Evolutionary conservation across 1,140 invertebrate species (phyloP), one percentile per base, ranked within the genome.

Genomic region (Conus betulinus): DNA sequence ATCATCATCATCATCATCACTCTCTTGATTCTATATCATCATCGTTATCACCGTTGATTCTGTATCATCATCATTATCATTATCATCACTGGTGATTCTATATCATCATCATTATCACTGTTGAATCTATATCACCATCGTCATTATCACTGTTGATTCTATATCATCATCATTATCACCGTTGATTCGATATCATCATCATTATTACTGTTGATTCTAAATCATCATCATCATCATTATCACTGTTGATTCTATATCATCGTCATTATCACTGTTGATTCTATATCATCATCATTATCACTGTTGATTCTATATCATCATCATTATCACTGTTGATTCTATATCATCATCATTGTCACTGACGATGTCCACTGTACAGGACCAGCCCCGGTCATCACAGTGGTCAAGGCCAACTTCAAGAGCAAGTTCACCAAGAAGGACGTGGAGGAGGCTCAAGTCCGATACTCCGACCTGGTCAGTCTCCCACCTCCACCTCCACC

Each of bases 341-440:
- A 39, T 1, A 0, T 39, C 39, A 39, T 39, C 39, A 39, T 3
- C 39, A 39, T 39, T 39, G 39, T 39, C 39, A 39, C 39, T 39
- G 39, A 39, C 39, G 39, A 63, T 63, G 60, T 3, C 20, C 39
- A 39, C 39, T 39, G 1, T 25, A 3, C 39, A 93, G 93, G 90
- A 90, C 55, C 51, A 89, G 13, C 90, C 90, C 88, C 90, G 25
- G 86, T 93, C 13, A 90, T 92, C 17, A 87, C 88, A 10, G 85
- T 82, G 63, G 90, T 94, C 4, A 90, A 90, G 82, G 85, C 88
- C 39, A 88, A 74, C 81, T 94, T 92, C 86, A 90, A 90, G 23
- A 89, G 78, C 76, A 93, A 91, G 83, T 94, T 93, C 85, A 89
- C 90, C 27, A 94, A 94, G 89, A 93, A 93, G 83, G 94, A 94